Conservation (phyloP, 1,140 invertebrate genomes). For the Phortica variegata region DNA sequence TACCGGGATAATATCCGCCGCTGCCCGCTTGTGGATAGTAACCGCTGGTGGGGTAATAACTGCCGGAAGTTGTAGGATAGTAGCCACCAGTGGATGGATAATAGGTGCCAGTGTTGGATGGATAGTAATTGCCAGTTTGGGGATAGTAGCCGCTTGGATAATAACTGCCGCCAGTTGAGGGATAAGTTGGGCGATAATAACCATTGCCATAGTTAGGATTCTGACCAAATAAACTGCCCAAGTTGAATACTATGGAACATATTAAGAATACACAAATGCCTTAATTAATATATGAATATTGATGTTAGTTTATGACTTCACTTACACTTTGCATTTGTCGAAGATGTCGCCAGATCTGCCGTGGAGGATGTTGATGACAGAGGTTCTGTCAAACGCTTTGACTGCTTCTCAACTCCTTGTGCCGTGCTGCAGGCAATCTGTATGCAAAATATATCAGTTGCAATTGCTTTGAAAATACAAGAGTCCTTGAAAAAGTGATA, state of each 20-base stretch:
- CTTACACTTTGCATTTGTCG: slow-evolving; percentile 44
- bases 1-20: slow-evolving; percentile 28
- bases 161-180: slow-evolving; percentile 10
- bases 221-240: slow-evolving; percentile 33
- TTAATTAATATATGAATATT: neutral
- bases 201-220: slow-evolving; percentile 14
- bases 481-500: too few relatives aligned
- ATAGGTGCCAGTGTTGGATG: neutral
- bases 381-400: too few relatives aligned
- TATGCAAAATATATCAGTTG: too few relatives aligned
- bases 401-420: too few relatives aligned
- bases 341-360: slow-evolving; percentile 32
- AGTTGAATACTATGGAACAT: slow-evolving; percentile 32
- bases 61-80: slow-evolving; percentile 17
- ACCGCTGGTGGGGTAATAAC: slow-evolving; percentile 2
- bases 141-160: slow-evolving; percentile 23
- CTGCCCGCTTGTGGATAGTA: neutral
- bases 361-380: too few relatives aligned
- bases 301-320: neutral
- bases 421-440: too few relatives aligned
- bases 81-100: slow-evolving; percentile 12
- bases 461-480: too few relatives aligned
- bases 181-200: slow-evolving; percentile 18
- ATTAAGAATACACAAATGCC: neutral
- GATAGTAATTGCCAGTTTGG: slow-evolving; percentile 1